These are phyloP conservation scores for Sapajus apella DNA, from an alignment of 2,113 vertebrate genomes.

Conservation along the genomic window DNA sequence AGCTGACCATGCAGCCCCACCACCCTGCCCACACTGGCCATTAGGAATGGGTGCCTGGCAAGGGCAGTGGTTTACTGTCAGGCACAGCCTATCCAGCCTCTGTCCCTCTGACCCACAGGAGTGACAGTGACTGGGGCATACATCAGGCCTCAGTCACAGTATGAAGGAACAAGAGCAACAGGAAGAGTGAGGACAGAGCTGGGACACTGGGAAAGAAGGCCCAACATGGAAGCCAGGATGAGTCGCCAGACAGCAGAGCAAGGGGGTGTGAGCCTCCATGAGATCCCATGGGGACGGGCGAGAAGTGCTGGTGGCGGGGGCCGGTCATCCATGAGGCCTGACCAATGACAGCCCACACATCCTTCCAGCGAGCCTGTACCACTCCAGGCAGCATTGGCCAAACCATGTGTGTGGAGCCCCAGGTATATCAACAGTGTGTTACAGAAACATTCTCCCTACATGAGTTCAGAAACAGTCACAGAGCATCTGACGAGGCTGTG, in stretches of 20 bases:
- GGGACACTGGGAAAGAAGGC: not conserved
- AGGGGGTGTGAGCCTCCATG: accelerated
- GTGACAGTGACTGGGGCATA: not conserved
- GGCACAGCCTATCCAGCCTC: not conserved
- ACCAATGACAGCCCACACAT: too few species aligned
- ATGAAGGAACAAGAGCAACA: not conserved
- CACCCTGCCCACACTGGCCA: not conserved
- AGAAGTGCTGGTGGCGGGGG: not conserved
- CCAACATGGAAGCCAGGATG: not conserved
- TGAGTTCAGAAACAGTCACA: not conserved
- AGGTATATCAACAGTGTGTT: accelerated
- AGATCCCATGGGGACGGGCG: accelerated
- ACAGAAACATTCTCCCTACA: not conserved
- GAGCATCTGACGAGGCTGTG: not conserved
- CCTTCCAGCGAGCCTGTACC: not conserved
- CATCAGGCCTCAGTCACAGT: not conserved
- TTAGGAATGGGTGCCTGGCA: accelerated
- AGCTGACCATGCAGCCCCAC: not conserved
- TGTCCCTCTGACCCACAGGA: not conserved
- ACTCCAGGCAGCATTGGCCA: not conserved
- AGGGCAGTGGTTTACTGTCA: too few species aligned
- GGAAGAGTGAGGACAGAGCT: not conserved
- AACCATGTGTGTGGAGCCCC: too few species aligned
- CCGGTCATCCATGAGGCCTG: not conserved
- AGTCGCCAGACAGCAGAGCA: not conserved